Evolutionary conservation across 2,888 invertebrate species (phyloP).

Genomic region (Linyphia triangularis): DNA sequence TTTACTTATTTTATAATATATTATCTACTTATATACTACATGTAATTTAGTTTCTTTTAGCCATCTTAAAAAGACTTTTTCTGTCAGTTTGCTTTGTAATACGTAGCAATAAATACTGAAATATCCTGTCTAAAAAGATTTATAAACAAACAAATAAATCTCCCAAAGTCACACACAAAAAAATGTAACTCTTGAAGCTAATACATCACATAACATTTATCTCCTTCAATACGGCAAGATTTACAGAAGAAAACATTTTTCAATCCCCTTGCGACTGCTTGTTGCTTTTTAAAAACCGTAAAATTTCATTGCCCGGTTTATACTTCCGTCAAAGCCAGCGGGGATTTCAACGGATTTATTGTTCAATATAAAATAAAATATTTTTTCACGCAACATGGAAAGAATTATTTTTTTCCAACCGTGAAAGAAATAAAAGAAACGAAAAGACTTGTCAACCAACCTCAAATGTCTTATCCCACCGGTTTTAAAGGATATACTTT

Average conservation of each 20-base stretch:
- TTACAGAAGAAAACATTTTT: slow-evolving; percentile 24
- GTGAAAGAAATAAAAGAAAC: slow-evolving; percentile 32
- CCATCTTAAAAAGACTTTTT: no score
- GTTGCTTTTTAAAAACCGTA: slow-evolving; percentile 68
- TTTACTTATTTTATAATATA: no score
- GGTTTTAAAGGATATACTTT: slow-evolving; percentile 72
- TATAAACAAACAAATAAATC: not conserved
- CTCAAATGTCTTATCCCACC: slow-evolving; percentile 73
- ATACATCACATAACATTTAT: slow-evolving; percentile 39
- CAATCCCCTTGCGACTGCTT: slow-evolving; percentile 16
- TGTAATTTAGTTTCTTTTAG: no score
- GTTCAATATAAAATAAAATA: slow-evolving; percentile 49
- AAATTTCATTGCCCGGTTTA: slow-evolving; percentile 69
- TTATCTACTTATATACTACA: no score
- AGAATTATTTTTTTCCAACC: slow-evolving; percentile 17
- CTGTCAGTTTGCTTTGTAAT: no score
- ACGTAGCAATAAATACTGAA: no score
- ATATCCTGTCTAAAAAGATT: no score
- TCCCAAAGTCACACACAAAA: not conserved
- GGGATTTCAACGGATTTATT: slow-evolving; percentile 65
- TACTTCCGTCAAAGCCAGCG: slow-evolving; percentile 54
- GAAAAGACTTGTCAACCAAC: slow-evolving; percentile 69
- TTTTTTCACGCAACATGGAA: slow-evolving; percentile 20
- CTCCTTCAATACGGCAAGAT: not conserved
- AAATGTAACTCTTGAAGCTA: not conserved